Conservation (phyloP, 35 echinoderm and acorn worm genomes). For the Apostichopus parvimensis region DNA sequence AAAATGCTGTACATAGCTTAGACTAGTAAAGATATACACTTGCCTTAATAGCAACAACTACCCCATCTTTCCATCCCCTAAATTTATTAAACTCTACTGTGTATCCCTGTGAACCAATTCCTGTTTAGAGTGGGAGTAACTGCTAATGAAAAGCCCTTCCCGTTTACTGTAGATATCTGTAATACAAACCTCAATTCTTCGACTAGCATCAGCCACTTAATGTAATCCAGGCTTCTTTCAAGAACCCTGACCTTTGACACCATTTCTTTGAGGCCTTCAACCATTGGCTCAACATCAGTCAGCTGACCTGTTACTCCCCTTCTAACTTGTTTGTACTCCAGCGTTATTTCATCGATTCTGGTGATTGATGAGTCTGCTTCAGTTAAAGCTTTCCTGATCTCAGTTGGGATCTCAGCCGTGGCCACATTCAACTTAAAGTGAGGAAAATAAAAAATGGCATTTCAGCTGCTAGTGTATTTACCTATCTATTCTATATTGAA, state of each 20-base stretch:
- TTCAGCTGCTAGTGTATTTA: not conserved
- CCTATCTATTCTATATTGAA: too few species aligned
- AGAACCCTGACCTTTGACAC: constrained; percentile 80
- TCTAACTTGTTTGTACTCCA: constrained; percentile 23
- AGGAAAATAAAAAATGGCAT: not conserved
- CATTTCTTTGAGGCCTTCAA: constrained; percentile 62
- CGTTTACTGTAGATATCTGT: too few species aligned
- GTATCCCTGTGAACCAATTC: too few species aligned
- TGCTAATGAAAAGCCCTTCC: too few species aligned
- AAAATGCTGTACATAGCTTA: too few species aligned
- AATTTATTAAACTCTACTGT: too few species aligned
- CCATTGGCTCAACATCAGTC: constrained; percentile 70
- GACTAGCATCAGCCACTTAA: constrained; percentile 92
- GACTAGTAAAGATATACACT: too few species aligned
- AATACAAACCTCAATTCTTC: constrained; percentile 83
- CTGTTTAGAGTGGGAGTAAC: too few species aligned
- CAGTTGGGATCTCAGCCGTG: constrained; percentile 52
- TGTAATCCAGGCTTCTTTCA: constrained; percentile 91
- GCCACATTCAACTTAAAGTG: constrained; percentile 42
- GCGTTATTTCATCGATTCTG: not conserved
- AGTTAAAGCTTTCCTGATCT: constrained; percentile 67
- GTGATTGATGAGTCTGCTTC: constrained; percentile 14
- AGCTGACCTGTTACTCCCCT: constrained; percentile 46
- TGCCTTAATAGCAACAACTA: too few species aligned
- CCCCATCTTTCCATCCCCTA: too few species aligned